Evolutionary conservation across 2,113 vertebrate genomes (phyloP), one percentile per base, ranked within the genome.

Genomic region (Jaculus jaculus): DNA sequence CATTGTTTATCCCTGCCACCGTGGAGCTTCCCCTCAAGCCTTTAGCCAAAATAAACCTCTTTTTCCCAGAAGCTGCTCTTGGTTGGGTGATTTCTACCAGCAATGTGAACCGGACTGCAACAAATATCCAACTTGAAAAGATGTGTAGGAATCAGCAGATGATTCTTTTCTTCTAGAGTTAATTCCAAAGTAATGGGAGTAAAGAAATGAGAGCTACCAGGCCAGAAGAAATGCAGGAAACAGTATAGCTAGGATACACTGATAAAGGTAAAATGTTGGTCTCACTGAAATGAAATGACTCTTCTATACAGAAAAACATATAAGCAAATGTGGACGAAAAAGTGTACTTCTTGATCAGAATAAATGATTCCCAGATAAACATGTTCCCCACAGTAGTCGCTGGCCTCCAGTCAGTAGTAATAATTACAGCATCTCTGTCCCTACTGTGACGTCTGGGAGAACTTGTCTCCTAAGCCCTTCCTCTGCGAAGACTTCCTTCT

Each of bases 341-440:
- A 72, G 23, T 51, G 93, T 87, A 95, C 78, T 72, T 94, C 71
- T 87, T 86, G 88, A 82, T 39, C 24, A 92, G 68, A 94, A 95
- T 37, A 78, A 93, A 95, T 80, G 69, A 93, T 83, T 88, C 66
- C 78, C 37, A 85, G 42, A 92, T 86, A 96, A 77, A 91, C 87
- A 87, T 68, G 78, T 90, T 86, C 92, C 93, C 88, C 94, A 71
- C 75, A 94, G 66, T 71, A 26, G 23, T 90, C 87, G 21, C 79
- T 95, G 90, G 94, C 90, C 89, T 94, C 94, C 68, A 80, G 58
- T 95, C 96, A 95, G 39, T 72, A 90, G 85, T 90, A 89, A 90
- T 97, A 95, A 97, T 95, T 90, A 89, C 85, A 96, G 81, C 84
- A 93, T 93, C 81, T 86, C 96, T 95, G 71, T 90, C 90, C 94